Conservation (phyloP, 2,113 vertebrate genomes). For the Lasiurus borealis region DNA sequence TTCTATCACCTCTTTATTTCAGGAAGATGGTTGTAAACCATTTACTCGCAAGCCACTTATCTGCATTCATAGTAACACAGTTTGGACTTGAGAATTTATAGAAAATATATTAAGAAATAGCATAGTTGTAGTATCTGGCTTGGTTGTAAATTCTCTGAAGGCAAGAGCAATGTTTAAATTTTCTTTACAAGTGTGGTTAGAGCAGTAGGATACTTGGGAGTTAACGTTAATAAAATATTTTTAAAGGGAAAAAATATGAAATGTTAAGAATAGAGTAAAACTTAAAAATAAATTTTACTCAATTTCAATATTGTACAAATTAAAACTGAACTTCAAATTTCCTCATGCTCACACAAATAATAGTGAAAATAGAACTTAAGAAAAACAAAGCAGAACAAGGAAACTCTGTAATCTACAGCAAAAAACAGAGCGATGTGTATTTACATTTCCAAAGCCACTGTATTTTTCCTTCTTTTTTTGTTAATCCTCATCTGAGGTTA, state of each 20-base stretch:
- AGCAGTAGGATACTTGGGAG: neutral
- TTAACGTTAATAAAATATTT: neutral
- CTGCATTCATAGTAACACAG: neutral
- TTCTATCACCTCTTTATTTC: conserved; percentile 32
- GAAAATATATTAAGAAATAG: conserved; percentile 21
- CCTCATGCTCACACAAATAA: neutral
- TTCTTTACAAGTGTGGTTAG: conserved; percentile 1
- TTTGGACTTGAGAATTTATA: neutral
- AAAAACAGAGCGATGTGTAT: neutral
- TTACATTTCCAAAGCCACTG: neutral
- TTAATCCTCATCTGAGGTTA: no score
- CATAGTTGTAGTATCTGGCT: neutral
- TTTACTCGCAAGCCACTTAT: neutral
- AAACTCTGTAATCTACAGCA: neutral
- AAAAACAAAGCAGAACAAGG: conserved; percentile 34
- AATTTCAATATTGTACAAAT: neutral
- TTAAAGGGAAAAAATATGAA: neutral
- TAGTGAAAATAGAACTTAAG: neutral
- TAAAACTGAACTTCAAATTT: neutral
- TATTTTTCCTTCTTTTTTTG: conserved; percentile 8
- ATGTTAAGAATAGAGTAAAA: neutral
- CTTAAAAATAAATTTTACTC: neutral
- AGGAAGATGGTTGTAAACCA: neutral
- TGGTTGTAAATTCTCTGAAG: neutral
- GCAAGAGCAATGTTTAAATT: neutral